Evolutionary conservation across 2,888 invertebrate species (phyloP), one percentile per base, ranked within the genome.

Genomic region (Megamerina dolium): DNA sequence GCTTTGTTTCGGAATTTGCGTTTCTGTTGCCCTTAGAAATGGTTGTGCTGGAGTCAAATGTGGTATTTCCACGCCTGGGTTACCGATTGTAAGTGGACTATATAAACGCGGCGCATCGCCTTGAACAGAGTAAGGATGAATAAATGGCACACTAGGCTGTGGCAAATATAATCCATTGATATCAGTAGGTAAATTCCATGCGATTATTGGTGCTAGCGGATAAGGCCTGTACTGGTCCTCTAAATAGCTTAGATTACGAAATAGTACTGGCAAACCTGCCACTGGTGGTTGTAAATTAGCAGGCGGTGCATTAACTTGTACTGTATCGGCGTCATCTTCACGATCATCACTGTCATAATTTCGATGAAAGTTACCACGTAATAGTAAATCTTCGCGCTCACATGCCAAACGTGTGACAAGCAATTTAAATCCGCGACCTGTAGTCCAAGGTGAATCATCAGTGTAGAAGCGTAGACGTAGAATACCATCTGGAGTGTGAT

Each of bases 371-470:
- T 50, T 27, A 34, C 45, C 45, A 42, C 38, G 21, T 5, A 43
- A 9, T 9, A 55, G 40, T 30, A 58, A 37, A 3, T 66, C 64
- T 20, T 64, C 65, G 2, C 54, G 51, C 21, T 67, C 59, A 38
- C 75, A 76, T 1, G 75, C 70, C 46, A 71, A 53, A 19, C 77
- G 69, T 0, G 75, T 77, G 2, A 80, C 69, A 29, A 77, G 57
- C 50, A 80, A 67, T 32, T 73, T 72, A 53, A 77, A 80, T 2
- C 77, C 76, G 23, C 67, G 68, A 2, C 51, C 57, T 8, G 66
- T 64, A 1, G 61, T 56, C 60, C 61, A 63, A 0, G 64, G 61
- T 1, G 59, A 61, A 9, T 56, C 58, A 46, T 74, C 73, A 2
- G 76, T 67, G 10, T 69, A 63, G 55, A 78, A 78, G 33, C 67